These are phyloP conservation scores for Chanos chanos DNA, from an alignment of 2,797 vertebrate genomes.

Conservation along the genomic window DNA sequence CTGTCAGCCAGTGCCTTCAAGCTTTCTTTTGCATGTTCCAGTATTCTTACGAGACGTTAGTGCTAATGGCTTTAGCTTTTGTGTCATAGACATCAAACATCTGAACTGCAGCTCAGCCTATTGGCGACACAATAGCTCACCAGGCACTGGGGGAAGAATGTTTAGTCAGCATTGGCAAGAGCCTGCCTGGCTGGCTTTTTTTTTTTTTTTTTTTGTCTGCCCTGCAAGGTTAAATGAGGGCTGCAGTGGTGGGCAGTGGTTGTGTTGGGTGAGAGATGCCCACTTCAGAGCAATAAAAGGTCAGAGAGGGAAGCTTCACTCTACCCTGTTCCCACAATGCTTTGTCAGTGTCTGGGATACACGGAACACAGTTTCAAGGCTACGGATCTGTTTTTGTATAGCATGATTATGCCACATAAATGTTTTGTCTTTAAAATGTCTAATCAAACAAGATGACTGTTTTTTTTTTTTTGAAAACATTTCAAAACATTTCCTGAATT, in stretches of 20 bases:
- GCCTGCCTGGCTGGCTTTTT: background rate
- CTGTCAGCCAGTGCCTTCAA: no score
- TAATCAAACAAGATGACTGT: no score
- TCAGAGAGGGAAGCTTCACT: background rate
- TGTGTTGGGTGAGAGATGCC: background rate
- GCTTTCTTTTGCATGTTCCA: no score
- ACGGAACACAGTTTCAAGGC: no score
- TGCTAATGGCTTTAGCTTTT: background rate
- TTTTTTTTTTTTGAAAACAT: no score
- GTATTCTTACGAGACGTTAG: background rate
- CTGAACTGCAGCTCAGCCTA: constrained; percentile 24
- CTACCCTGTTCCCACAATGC: no score
- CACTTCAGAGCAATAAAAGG: constrained; percentile 4
- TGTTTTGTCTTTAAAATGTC: no score
- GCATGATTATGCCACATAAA: no score
- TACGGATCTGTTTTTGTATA: no score
- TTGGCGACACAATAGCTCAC: constrained; percentile 25
- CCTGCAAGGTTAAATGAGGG: constrained; percentile 19
- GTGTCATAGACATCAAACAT: background rate
- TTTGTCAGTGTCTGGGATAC: no score
- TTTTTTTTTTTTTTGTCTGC: constrained; percentile 23
- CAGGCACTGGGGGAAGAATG: constrained; percentile 28
- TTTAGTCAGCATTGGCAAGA: constrained; percentile 43
- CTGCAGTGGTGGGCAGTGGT: background rate
- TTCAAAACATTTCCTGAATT: no score